A percentile compares a stretch with the other conserved stretches of the same genome.
phyloP scores from a whole-genome alignment of 2,797 vertebrate genomes.

The Halcyon chelicuti region DNA sequence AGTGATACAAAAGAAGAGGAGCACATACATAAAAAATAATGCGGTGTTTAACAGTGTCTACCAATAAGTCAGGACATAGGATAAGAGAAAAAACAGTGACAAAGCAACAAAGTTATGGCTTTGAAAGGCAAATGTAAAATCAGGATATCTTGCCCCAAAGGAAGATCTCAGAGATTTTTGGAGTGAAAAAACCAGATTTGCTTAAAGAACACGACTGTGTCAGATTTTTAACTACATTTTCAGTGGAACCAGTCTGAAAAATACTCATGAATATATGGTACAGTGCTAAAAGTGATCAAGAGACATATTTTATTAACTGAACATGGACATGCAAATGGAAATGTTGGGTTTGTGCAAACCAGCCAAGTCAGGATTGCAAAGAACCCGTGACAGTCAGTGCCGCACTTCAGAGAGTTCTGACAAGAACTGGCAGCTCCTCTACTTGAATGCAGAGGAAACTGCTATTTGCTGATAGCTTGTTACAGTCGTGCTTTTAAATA shows the following conservation, averaged over 20 bases:
- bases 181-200: not conserved
- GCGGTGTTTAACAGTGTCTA: not conserved
- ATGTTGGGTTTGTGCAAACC: not conserved
- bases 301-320: not conserved
- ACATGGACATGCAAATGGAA: not conserved
- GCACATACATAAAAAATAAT: not conserved
- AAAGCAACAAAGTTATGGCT: not conserved
- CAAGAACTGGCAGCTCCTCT: constrained; percentile 5
- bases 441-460: not conserved
- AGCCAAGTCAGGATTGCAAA: accelerated
- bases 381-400: not conserved
- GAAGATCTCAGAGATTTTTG: not conserved
- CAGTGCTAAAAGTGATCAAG: not conserved
- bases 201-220: not conserved
- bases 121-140: not conserved
- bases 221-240: not conserved
- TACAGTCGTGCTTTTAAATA: constrained; percentile 21
- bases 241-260: not conserved
- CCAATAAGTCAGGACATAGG: not conserved
- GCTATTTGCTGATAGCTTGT: constrained; percentile 37
- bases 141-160: not conserved
- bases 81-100: not conserved
- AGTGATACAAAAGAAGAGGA: not conserved
- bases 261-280: not conserved
- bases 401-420: not conserved